phyloP scores from a whole-genome alignment of 2,888 invertebrate species.

The Nezara viridula region DNA sequence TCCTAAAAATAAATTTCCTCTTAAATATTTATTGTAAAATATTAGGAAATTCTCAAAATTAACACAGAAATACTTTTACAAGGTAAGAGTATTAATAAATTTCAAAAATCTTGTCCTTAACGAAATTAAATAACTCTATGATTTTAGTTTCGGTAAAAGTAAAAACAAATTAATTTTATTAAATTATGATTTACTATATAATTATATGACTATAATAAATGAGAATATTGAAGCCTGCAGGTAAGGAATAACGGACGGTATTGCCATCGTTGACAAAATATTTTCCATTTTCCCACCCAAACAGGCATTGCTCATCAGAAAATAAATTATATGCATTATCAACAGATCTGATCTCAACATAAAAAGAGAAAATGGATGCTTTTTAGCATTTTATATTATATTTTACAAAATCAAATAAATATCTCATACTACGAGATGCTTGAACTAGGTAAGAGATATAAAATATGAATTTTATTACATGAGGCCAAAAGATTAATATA shows the following conservation, averaged over 20 bases:
- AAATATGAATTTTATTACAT: no score
- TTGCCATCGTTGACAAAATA: background rate
- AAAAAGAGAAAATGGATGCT: background rate
- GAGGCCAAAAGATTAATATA: no score
- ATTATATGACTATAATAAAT: background rate
- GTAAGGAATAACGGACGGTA: background rate
- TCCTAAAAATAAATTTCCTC: no score
- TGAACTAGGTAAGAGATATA: no score
- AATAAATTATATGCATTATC: background rate
- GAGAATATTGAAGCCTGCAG: background rate
- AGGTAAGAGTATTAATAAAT: no score
- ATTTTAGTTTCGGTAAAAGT: background rate
- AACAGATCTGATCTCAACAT: background rate
- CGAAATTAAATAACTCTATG: background rate
- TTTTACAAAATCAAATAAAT: background rate
- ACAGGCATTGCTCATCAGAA: background rate
- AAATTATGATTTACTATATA: background rate
- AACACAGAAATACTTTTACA: no score
- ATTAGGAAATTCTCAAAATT: no score
- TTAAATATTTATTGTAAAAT: no score
- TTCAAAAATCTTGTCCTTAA: no score
- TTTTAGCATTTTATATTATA: background rate
- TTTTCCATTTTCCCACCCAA: background rate
- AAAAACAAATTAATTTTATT: background rate
- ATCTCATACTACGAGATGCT: background rate